Evolutionary conservation across 2,888 invertebrate species (phyloP).

Genomic region (Cepaea hortensis): DNA sequence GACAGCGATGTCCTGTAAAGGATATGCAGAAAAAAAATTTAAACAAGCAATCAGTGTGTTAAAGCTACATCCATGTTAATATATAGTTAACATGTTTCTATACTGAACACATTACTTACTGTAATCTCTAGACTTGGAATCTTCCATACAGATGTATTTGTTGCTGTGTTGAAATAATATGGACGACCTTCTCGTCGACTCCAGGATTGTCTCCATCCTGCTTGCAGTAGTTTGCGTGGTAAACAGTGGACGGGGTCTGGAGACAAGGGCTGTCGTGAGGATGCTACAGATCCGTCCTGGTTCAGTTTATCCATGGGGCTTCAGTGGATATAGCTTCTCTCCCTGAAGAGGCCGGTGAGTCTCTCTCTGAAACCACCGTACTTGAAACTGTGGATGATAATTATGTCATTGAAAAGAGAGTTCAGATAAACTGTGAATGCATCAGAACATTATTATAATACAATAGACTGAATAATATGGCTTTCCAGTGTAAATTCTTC

Average conservation of each 20-base stretch:
- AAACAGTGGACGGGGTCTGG: conserved; percentile 77
- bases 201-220: conserved; percentile 98
- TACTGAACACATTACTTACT: conserved; percentile 8
- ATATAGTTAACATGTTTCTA: background rate
- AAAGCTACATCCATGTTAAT: background rate
- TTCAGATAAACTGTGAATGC: background rate
- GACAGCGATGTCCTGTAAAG: no score
- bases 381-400: conserved; percentile 15
- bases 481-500: no score
- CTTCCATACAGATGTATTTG: conserved; percentile 98
- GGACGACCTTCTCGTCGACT: conserved; percentile 95
- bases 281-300: conserved; percentile 33
- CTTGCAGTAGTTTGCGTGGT: conserved; percentile 84
- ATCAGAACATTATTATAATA: no score
- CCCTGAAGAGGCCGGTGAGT: background rate
- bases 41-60: background rate
- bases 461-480: no score
- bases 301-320: conserved; percentile 4
- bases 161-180: conserved; percentile 96
- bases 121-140: conserved; percentile 83
- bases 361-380: background rate
- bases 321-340: background rate
- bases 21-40: no score
- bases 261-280: conserved; percentile 60
- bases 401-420: background rate